Percentiles rank a stretch among this genome's conserved stretches.
Evolutionary conservation across 2,113 vertebrate species (phyloP).

Genomic region (Oryctolagus cuniculus): DNA sequence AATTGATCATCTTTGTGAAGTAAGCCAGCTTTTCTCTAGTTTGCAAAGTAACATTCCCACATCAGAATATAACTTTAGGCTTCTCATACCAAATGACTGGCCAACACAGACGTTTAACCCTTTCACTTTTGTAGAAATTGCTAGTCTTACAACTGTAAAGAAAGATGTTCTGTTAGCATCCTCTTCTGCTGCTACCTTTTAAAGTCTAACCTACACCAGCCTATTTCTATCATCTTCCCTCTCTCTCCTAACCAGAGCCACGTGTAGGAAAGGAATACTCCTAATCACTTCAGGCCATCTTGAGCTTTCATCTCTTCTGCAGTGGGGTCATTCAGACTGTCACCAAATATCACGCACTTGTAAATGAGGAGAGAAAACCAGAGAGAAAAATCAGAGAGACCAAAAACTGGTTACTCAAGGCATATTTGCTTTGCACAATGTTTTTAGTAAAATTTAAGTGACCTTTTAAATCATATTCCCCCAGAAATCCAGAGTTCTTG

Average conservation of each 20-base stretch:
- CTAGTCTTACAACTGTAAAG: not conserved
- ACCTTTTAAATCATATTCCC: not conserved
- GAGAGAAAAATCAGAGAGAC: not conserved
- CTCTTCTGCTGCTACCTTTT: not conserved
- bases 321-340: not conserved
- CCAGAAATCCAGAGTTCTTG: not conserved
- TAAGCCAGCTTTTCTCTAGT: not conserved
- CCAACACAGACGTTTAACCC: not conserved
- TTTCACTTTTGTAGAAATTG: not conserved
- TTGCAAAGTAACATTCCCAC: not conserved
- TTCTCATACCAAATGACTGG: not conserved
- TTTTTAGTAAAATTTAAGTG: not conserved
- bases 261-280: not conserved
- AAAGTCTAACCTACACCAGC: not conserved
- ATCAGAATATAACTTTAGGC: not conserved
- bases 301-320: not conserved
- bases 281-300: accelerated
- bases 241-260: not conserved
- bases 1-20: not conserved
- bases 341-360: not conserved
- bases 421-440: not conserved
- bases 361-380: not conserved
- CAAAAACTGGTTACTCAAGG: not conserved
- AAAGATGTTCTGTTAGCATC: not conserved
- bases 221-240: not conserved